phyloP scores from a whole-genome alignment of 2,113 vertebrate genomes.

The Pterocles burchelli region DNA sequence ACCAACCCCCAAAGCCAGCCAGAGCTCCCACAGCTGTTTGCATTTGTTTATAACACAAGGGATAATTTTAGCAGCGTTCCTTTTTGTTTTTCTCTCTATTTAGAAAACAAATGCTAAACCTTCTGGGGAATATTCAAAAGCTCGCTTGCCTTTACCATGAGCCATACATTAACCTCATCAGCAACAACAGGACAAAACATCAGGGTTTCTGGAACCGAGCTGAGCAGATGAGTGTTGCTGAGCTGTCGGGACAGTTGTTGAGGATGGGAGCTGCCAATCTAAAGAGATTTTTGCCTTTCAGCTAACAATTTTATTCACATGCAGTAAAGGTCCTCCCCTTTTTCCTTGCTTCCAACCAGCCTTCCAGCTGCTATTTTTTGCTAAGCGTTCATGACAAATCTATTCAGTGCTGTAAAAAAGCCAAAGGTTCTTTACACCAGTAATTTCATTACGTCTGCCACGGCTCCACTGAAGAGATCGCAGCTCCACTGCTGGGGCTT shows the following conservation, averaged over 20 bases:
- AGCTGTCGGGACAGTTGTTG: constrained; percentile 2
- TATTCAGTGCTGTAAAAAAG: constrained; percentile 35
- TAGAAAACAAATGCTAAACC: background rate
- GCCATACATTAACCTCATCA: background rate
- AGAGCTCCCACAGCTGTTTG: background rate
- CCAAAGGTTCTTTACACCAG: constrained; percentile 58
- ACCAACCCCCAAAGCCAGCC: background rate
- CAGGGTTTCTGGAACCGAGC: background rate
- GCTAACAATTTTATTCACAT: constrained; percentile 5
- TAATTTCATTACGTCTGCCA: background rate
- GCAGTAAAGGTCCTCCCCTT: background rate
- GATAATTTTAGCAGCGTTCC: background rate
- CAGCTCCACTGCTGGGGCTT: background rate
- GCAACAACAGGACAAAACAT: background rate
- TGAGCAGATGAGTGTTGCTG: background rate
- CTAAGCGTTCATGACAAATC: constrained; percentile 47
- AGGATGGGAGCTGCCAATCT: constrained; percentile 2
- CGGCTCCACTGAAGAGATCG: background rate
- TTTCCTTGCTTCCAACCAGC: constrained; percentile 47
- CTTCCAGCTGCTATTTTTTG: constrained; percentile 63
- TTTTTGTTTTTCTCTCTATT: background rate
- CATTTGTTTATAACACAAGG: background rate
- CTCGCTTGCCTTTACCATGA: background rate
- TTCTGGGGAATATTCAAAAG: background rate
- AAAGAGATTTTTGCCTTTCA: constrained; percentile 19